Conservation (phyloP, 2,888 invertebrate genomes). For the Platypus cylindrus region DNA sequence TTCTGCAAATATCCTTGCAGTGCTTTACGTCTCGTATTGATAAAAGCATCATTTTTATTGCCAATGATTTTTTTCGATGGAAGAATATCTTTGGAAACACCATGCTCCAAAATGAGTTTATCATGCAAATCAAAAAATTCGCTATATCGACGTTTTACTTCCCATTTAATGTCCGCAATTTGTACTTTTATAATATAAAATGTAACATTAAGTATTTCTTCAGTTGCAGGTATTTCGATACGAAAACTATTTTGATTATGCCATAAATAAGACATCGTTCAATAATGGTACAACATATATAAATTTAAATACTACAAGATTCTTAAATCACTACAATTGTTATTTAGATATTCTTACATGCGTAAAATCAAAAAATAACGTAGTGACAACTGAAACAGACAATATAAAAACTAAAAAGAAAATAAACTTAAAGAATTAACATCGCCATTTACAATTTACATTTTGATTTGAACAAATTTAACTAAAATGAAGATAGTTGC, state of each 20-base stretch:
- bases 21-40: constrained; percentile 69
- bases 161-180: constrained; percentile 67
- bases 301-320: too few species aligned
- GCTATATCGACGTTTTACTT: constrained; percentile 73
- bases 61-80: constrained; percentile 91
- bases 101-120: constrained; percentile 65
- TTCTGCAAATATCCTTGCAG: constrained; percentile 71
- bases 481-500: too few species aligned
- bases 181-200: constrained; percentile 60
- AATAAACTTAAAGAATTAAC: too few species aligned
- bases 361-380: too few species aligned
- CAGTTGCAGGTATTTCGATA: constrained; percentile 52
- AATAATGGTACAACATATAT: too few species aligned
- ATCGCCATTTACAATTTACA: too few species aligned
- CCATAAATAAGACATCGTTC: constrained; percentile 73
- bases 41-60: constrained; percentile 76
- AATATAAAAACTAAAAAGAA: neutral
- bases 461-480: too few species aligned
- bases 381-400: neutral
- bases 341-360: too few species aligned
- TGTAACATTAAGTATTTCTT: constrained; percentile 52
- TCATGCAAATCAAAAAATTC: constrained; percentile 84
- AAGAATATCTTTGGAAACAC: constrained; percentile 69
- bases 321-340: too few species aligned
- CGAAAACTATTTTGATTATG: constrained; percentile 52